Evolutionary conservation across 2,888 invertebrate genomes (phyloP), one percentile per base, ranked within the genome.

Genomic region (Alloscopus bannaensis): DNA sequence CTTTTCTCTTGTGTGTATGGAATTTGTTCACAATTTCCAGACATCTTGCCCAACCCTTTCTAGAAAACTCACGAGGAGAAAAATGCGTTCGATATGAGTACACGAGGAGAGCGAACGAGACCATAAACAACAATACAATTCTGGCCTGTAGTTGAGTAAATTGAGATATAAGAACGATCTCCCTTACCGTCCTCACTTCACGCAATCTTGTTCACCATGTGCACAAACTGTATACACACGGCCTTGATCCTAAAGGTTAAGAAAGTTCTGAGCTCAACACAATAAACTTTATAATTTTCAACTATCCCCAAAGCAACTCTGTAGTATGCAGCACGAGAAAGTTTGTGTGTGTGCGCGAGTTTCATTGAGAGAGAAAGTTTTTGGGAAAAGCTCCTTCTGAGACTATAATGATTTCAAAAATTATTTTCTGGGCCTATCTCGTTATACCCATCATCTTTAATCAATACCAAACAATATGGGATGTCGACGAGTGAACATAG

Each of bases 321-420:
- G n/a, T n/a, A n/a, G n/a, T n/a, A n/a, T n/a, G n/a, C n/a, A n/a
- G n/a, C n/a, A n/a, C n/a, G n/a, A n/a, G n/a, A n/a, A n/a, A n/a
- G n/a, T n/a, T n/a, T n/a, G n/a, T n/a, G n/a, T n/a, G n/a, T n/a
- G n/a, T n/a, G n/a, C n/a, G n/a, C n/a, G n/a, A n/a, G n/a, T n/a
- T n/a, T n/a, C n/a, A n/a, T n/a, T n/a, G n/a, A n/a, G n/a, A n/a
- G n/a, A n/a, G n/a, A n/a, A n/a, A n/a, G n/a, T n/a, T n/a, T n/a
- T n/a, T n/a, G n/a, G n/a, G n/a, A n/a, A n/a, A n/a, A 4, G 20
- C 2, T 20, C 28, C 36, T n/a, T 60, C 36, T 60, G 18, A 60
- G 31, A 52, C 18, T 60, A 47, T 66, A 73, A 73, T 73, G 65
- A 73, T 59, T 73, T 65, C 40, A n/a, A 65, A 73, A 73, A 73